Evolutionary conservation across 2,113 vertebrate genomes (phyloP), one percentile per base, ranked within the genome.

Genomic region (Talpa occidentalis): DNA sequence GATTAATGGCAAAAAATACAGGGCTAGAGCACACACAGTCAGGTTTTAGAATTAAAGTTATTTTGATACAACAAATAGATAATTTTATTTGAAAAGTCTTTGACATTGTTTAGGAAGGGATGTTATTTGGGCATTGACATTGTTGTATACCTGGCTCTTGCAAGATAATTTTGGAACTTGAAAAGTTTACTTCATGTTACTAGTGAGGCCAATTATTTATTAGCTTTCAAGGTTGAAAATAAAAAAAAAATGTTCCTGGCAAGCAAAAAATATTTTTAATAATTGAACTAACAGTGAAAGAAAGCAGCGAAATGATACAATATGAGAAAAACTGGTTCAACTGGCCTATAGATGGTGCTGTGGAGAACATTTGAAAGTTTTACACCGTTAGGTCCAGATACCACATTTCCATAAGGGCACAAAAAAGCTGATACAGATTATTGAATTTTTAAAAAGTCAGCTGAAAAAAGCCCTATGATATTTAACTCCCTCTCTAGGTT

Each of bases 291-390:
- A 42, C 64, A 42, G 5, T 35, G n/a, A 40, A 47, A 69, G 49
- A 16, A 66, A 60, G 2, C 19, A 14, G 32, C 16, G 10, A 32
- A 16, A 19, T 14, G 19, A 26, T 10, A 8, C 10, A 10, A 35
- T 14, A 5, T 4, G 3, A 30, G 5, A 22, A 19, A 42, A 19
- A 42, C 8, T 22, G 24, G 49, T 11, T 77, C 11, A 19, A 5
- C 2, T 21, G 59, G 8, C 67, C 96, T 32, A 91, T 76, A 97
- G 96, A 95, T 95, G 97, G 95, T 89, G 93, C 97, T 97, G 40
- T 96, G 91, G 96, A 97, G 96, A 97, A 94, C 90, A 95, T 47
- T 81, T 97, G 28, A n/a, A 42, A n/a, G 14, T 74, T 0, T 5
- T 17, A 26, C 32, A 40, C 40, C 66, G 80, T 11, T 42, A n/a